A percentile compares a stretch with the other conserved stretches of the same genome.
phyloP scores from a whole-genome alignment of 2,888 invertebrate species.

The Athrips mouffetella region DNA sequence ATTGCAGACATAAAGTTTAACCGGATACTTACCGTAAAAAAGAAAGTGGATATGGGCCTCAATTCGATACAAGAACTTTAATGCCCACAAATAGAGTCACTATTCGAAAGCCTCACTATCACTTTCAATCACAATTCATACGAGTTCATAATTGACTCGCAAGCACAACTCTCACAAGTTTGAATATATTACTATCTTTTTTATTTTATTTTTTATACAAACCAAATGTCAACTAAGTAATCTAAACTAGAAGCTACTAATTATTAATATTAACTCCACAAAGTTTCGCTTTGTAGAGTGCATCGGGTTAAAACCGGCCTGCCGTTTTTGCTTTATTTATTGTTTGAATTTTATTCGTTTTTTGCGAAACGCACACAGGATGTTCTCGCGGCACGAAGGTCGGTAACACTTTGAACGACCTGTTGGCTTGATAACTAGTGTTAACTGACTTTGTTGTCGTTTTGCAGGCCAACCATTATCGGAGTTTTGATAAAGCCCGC shows the following conservation, averaged over 20 bases:
- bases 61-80: constrained; percentile 6
- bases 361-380: constrained; percentile 40
- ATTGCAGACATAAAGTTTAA: no score
- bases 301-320: constrained; percentile 50
- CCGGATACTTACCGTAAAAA: constrained; percentile 17
- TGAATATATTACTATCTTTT: no score
- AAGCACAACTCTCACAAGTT: neutral
- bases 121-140: constrained; percentile 7
- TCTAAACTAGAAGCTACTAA: no score
- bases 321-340: constrained; percentile 36
- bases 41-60: constrained; percentile 10
- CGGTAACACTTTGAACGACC: constrained; percentile 43
- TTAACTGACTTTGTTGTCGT: constrained; percentile 61
- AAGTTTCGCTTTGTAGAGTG: constrained; percentile 9
- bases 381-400: constrained; percentile 50
- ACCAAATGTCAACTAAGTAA: no score
- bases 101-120: constrained; percentile 11
- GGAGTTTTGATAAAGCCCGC: constrained; percentile 64
- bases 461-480: constrained; percentile 49
- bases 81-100: constrained; percentile 6
- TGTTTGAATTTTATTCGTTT: constrained; percentile 51
- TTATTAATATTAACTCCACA: no score
- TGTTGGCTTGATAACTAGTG: constrained; percentile 37
- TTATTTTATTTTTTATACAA: no score
- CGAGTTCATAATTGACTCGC: neutral